Evolutionary conservation across 2,888 invertebrate genomes (phyloP), one percentile per base, ranked within the genome.

Genomic region (Lasiommata megera): DNA sequence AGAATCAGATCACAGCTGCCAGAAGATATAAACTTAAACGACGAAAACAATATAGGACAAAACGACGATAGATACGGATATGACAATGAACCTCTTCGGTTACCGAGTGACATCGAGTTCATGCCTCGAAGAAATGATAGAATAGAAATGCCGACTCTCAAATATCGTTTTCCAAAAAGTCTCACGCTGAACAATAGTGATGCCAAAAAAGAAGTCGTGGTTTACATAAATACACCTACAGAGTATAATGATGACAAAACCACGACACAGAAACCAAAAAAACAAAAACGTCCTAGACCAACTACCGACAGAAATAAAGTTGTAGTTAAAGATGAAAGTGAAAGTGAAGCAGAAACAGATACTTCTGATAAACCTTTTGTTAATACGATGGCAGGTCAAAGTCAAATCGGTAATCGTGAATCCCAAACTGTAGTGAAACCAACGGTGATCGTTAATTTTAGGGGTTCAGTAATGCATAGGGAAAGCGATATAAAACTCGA

Each of bases 391-490:
- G 74, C 77, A 38, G 90, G 89, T 8, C 84, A 85, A 63, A 91
- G 90, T 62, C 91, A 91, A 62, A 88, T 91, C 8, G 91, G 91
- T 0, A 80, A 90, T 61, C 77, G 89, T 34, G 88, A 90, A 68
- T 80, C 86, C 0, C 90, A 91, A 73, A 88, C 86, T 37, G 85
- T 90, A 0, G 73, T 90, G 0, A 91, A 89, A 61, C 91, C 91
- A 3, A 91, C 89, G 1, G 88, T 91, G 0, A 90, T 91, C 23
- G 84, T 91, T 0, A 91, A 91, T 56, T 80, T 91, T 12, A 74
- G 89, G 57, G 89, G 88, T 0, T 78, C 83, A 0, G 80, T 90
- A 1, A 82, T 70, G 50, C 80, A 89, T 50, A 75, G 72, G 57
- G 90, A 90, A 14, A 84, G 85, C 41, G 88, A 87, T 34, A 83